Conservation (phyloP, 2,888 invertebrate species). For the Oxytorus armatus region DNA sequence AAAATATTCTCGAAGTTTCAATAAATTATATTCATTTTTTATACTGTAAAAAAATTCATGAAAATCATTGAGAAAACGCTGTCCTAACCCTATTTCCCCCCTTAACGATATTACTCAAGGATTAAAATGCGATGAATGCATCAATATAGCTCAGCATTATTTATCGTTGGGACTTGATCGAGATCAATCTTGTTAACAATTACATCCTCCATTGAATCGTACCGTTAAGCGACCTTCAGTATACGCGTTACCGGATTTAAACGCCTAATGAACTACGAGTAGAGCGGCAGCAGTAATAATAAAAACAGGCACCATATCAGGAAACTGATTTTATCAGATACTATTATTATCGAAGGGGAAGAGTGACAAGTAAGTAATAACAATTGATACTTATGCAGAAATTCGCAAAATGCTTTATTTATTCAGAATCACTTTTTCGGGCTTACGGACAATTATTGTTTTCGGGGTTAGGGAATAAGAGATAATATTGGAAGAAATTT, state of each 20-base stretch:
- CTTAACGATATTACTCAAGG: neutral
- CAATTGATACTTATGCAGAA: neutral
- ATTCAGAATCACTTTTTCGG: conserved; percentile 8
- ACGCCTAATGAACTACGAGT: conserved; percentile 9
- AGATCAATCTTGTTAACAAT: conserved; percentile 28
- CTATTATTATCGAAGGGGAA: neutral
- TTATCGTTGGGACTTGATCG: neutral
- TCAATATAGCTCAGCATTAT: neutral
- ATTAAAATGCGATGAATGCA: neutral
- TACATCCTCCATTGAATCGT: conserved; percentile 4
- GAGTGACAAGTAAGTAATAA: neutral
- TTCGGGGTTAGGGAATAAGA: neutral
- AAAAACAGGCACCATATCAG: conserved; percentile 7
- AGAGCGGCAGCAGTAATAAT: neutral
- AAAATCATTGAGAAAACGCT: no score
- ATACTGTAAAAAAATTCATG: no score
- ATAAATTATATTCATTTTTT: no score
- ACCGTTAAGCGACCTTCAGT: conserved; percentile 34
- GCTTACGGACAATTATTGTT: conserved; percentile 42
- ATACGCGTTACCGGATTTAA: conserved; percentile 7
- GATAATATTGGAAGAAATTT: neutral
- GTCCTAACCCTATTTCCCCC: no score
- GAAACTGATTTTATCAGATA: neutral
- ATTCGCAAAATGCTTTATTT: conserved; percentile 36
- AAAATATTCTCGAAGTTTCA: no score